Evolutionary conservation across 2,113 vertebrate genomes (phyloP), one percentile per base, ranked within the genome.

Genomic region (Spermophilus dauricus): DNA sequence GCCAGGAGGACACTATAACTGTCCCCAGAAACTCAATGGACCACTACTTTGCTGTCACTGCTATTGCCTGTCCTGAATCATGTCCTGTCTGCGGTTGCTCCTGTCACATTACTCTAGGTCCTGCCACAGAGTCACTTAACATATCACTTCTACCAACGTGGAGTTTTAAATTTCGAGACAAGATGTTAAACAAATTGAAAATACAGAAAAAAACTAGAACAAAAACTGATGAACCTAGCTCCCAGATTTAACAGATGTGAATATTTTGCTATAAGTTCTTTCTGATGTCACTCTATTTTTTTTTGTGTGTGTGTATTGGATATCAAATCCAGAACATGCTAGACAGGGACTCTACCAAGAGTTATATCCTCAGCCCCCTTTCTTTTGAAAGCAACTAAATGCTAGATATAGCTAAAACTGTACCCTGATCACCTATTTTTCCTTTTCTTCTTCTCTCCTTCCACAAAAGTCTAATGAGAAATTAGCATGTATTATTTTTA

Each of bases 331-430:
- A 75, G 20, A 39, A 75, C 34, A 34, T 22, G 17, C 37, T 34
- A 42, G 20, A 39, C 22, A 76, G 28, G 24, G 42, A 26, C 39
- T 76, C 11, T 76, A 42, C 26, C 73, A 45, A 45, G 39, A 76
- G 39, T 1, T 32, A 56, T 56, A n/a, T 18, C 2, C 51, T 56
- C 17, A 80, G 32, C 30, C 48, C 39, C 69, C 26, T 89, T 14
- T 89, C n/a, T 72, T 77, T 95, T 48, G 48, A 77, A 69, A 84
- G 16, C 58, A 76, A 76, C 69, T 84, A 83, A 89, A 61, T 51
- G 69, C 32, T 56, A 82, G 58, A 56, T 67, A 67, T 8, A 67
- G 76, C n/a, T 76, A 56, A 93, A 84, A 48, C 34, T 2, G 58
- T 89, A 22, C 26, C 30, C 67, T 82, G 53, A 45, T 73, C 16